phyloP scores from a whole-genome alignment of 2,888 invertebrate species.

The Pollenia griseotomentosa region DNA sequence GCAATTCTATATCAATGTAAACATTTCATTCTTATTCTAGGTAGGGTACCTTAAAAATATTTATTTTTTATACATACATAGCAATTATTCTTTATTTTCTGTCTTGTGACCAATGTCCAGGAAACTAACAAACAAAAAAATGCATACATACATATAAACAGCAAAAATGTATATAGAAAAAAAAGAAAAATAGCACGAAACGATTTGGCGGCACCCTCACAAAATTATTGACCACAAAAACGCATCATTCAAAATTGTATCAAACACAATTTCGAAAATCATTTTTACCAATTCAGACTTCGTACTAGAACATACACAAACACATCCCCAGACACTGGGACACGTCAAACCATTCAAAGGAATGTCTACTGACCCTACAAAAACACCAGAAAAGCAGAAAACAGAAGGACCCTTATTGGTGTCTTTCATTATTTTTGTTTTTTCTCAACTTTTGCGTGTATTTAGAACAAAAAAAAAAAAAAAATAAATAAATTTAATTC shows the following conservation, averaged over 20 bases:
- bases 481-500: conserved; percentile 71
- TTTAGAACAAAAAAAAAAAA: conserved; percentile 9
- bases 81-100: conserved; percentile 27
- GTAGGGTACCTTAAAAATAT: conserved; percentile 46
- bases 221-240: conserved; percentile 81
- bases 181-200: conserved; percentile 70
- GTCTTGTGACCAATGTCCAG: conserved; percentile 64
- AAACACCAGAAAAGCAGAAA: conserved; percentile 18
- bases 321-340: conserved; percentile 21
- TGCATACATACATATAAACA: not conserved
- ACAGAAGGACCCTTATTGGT: conserved; percentile 54
- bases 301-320: not conserved
- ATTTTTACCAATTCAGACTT: conserved; percentile 46
- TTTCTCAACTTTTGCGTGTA: conserved; percentile 62
- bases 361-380: conserved; percentile 61
- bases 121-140: conserved; percentile 65
- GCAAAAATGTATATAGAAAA: conserved; percentile 29
- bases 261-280: conserved; percentile 67
- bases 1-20: too few species aligned
- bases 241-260: conserved; percentile 75
- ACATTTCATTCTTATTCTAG: not conserved
- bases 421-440: conserved; percentile 37
- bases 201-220: conserved; percentile 82
- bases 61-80: not conserved
- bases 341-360: conserved; percentile 61